These are phyloP conservation scores for Diploscapter pachys DNA, from an alignment of 1,140 invertebrate species.

Conservation along the genomic window DNA sequence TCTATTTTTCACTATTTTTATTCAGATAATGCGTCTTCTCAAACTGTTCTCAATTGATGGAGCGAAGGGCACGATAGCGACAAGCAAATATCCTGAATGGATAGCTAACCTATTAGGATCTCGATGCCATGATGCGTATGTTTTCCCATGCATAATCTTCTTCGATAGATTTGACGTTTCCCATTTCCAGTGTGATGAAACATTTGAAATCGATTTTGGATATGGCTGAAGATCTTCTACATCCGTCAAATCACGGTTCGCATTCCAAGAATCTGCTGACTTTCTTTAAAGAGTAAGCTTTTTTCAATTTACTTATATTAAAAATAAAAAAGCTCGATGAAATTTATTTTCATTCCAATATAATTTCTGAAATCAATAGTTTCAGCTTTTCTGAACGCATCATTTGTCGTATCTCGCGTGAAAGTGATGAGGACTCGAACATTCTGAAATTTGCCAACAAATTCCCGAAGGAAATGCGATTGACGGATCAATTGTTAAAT, in stretches of 20 bases:
- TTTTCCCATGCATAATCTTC: not conserved
- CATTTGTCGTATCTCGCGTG: slow-evolving; percentile 45
- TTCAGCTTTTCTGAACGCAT: slow-evolving; percentile 28
- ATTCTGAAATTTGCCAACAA: slow-evolving; percentile 61
- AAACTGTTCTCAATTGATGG: slow-evolving; percentile 21
- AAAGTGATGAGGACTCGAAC: slow-evolving; percentile 33
- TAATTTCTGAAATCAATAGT: not conserved
- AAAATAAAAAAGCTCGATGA: too few relatives aligned
- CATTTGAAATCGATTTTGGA: too few relatives aligned
- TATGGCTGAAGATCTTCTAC: slow-evolving; percentile 73
- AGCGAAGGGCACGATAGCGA: slow-evolving; percentile 11
- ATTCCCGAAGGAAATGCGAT: slow-evolving; percentile 70
- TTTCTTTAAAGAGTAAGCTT: slow-evolving; percentile 15
- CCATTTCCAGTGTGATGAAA: too few relatives aligned
- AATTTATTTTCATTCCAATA: too few relatives aligned
- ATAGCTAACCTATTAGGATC: slow-evolving; percentile 18
- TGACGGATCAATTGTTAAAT: slow-evolving; percentile 72
- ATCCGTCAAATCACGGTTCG: slow-evolving; percentile 79
- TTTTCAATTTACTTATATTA: not conserved
- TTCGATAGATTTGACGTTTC: slow-evolving; percentile 40
- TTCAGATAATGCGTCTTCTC: slow-evolving; percentile 69
- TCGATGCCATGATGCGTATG: slow-evolving; percentile 3
- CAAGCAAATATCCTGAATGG: slow-evolving; percentile 16
- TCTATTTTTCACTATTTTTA: too few relatives aligned
- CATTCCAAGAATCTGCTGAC: slow-evolving; percentile 65